Base-by-base conservation (phyloP, 2,113 vertebrate genomes). In the Galemys pyrenaicus region DNA sequence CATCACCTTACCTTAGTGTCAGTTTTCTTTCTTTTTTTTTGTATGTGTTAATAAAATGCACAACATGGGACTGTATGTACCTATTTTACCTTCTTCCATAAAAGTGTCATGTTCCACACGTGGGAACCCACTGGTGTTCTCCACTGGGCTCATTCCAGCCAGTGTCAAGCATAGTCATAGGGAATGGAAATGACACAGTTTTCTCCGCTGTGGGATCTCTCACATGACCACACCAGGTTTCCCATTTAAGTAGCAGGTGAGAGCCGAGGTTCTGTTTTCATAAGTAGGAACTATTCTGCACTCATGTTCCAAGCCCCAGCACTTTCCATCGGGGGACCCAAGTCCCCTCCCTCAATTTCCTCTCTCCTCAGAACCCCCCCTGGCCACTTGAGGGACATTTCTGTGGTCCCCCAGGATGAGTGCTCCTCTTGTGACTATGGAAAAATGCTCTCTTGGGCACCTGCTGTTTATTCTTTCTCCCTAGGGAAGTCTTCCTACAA, bases 31-130 rank as follows among this genome's bases (percentile, higher is more conserved):
- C 87, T 78, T 51, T 89, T 64, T 84, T 78, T 51, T 3, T 9
- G 30, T 26, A 68, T 13, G 28, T 51, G 9, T 84, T 89, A 89
- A 87, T 44, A 46, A 80, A 93, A 51, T 5, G 51, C 8, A 73
- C 62, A 9, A 0, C 1, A 1, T 22, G 32, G 16, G 9, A n/a
- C 0, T 1, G 49, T 30, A 6, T 24, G 15, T 28, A 9, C 13
- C 16, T 1, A n/a, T 2, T 28, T 65, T 9, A 10, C 12, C 5
- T 7, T 22, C 39, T 15, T 6, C 32, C 65, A 28, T 8, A 58
- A n/a, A n/a, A n/a, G 39, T 60, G 41, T n/a, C 17, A 0, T 0
- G 5, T 15, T 37, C 49, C 80, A 79, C 9, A 6, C 2, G 0
- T 16, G 70, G 39, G 12, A 24, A 7, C 49, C 32, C 0, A 0